These are phyloP conservation scores for Pholis gunnellus DNA, from an alignment of 2,113 vertebrate genomes.

Conservation along the genomic window DNA sequence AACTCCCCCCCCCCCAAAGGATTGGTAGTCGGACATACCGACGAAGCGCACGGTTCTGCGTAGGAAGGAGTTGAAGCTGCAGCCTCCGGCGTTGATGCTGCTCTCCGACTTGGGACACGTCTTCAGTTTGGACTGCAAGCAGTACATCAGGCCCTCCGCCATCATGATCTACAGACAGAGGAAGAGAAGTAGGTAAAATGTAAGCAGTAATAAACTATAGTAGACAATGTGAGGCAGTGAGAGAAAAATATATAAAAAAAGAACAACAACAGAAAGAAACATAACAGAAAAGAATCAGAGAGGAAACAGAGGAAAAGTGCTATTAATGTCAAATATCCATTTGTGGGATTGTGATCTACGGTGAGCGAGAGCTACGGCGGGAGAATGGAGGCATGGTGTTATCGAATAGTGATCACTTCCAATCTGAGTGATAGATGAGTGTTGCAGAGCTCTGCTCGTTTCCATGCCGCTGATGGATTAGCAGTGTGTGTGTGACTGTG, in stretches of 20 bases:
- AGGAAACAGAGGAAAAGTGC: background rate
- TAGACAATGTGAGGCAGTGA: background rate
- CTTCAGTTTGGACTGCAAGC: conserved; percentile 93
- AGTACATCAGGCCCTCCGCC: conserved; percentile 94
- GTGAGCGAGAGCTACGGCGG: background rate
- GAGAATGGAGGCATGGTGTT: conserved; percentile 43
- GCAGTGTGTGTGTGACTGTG: conserved; percentile 33
- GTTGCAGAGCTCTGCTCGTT: conserved; percentile 52
- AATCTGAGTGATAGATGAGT: conserved; percentile 74
- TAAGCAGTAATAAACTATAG: background rate
- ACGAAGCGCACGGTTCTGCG: conserved; percentile 96
- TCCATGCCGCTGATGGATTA: conserved; percentile 68
- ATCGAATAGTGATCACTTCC: conserved; percentile 73
- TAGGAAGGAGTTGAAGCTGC: conserved; percentile 98
- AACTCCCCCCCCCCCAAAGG: background rate
- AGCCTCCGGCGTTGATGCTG: conserved; percentile 96
- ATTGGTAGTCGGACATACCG: conserved; percentile 83
- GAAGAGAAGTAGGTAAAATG: background rate
- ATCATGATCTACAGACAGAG: conserved; percentile 90
- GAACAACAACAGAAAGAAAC: background rate
- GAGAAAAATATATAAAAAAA: background rate
- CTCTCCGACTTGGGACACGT: conserved; percentile 88
- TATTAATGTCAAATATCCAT: conserved; percentile 31
- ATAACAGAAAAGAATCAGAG: background rate
- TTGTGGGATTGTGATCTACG: conserved; percentile 38